Evolutionary conservation across 2,888 invertebrate genomes (phyloP).

Genomic region (Drosophila kanekoi): DNA sequence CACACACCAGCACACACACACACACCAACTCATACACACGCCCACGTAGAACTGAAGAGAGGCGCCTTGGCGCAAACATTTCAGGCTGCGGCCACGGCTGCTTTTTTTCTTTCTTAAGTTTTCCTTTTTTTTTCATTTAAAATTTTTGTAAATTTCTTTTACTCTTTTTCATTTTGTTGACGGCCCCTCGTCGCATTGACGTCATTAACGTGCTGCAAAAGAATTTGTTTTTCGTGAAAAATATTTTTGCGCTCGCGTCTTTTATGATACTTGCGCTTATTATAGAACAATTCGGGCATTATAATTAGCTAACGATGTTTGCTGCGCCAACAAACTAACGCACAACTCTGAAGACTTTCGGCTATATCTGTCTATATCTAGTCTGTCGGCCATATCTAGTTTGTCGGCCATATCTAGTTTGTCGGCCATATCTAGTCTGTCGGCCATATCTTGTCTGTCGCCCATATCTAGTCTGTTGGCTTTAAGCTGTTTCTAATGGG

Average conservation of each 20-base stretch:
- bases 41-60: slow-evolving; percentile 33
- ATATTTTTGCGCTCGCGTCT: slow-evolving; percentile 62
- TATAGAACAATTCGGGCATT: slow-evolving; percentile 35
- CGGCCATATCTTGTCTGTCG: too few species aligned
- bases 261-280: slow-evolving; percentile 47
- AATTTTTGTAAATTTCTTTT: slow-evolving; percentile 14
- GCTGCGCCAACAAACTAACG: not conserved
- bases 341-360: not conserved
- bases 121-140: not conserved
- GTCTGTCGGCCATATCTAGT: too few species aligned
- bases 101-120: slow-evolving; percentile 7
- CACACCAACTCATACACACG: slow-evolving; percentile 23
- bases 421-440: too few species aligned
- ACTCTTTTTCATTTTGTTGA: slow-evolving; percentile 43
- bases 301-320: slow-evolving; percentile 38
- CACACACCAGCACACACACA: slow-evolving; percentile 1
- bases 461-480: too few species aligned
- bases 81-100: slow-evolving; percentile 13
- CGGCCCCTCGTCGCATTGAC: slow-evolving; percentile 71
- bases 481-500: too few species aligned
- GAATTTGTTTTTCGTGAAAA: slow-evolving; percentile 79
- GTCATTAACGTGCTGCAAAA: slow-evolving; percentile 75
- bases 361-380: not conserved
- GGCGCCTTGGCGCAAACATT: slow-evolving; percentile 35
- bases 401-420: too few species aligned